phyloP scores from a whole-genome alignment of 2,113 vertebrate genomes.

The Rhinogobius similis region DNA sequence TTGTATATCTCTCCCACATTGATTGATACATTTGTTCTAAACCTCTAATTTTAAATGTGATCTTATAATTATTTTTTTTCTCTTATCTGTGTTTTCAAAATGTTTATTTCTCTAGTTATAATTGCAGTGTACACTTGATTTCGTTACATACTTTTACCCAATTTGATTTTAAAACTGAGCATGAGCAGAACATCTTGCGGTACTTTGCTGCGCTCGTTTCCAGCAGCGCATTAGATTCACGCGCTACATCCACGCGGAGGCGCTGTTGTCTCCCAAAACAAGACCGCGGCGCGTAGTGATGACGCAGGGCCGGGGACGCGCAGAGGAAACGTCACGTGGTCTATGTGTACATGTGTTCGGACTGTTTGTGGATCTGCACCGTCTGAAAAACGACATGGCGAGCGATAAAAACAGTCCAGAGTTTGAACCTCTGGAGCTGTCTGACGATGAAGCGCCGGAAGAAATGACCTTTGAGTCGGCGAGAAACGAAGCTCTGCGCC shows the following conservation, averaged over 20 bases:
- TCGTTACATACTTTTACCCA: too few relatives aligned
- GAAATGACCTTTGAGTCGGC: conserved; percentile 73
- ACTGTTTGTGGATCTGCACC: not conserved
- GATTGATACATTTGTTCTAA: too few relatives aligned
- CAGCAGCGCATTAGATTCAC: too few relatives aligned
- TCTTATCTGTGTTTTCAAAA: too few relatives aligned
- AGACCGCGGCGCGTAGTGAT: not conserved
- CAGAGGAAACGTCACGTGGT: not conserved
- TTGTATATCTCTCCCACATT: too few relatives aligned
- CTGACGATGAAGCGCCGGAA: conserved; percentile 76
- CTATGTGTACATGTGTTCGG: not conserved
- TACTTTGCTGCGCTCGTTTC: too few relatives aligned
- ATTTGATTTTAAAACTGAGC: too few relatives aligned
- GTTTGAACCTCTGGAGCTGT: conserved; percentile 34
- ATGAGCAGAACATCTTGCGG: too few relatives aligned
- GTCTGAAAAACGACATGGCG: not conserved
- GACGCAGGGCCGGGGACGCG: not conserved
- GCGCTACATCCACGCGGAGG: not conserved
- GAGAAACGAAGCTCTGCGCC: conserved; percentile 55
- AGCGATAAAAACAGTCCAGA: not conserved
- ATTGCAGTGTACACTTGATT: too few relatives aligned
- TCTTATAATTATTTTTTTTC: too few relatives aligned
- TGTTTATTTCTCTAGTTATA: too few relatives aligned
- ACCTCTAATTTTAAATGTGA: too few relatives aligned
- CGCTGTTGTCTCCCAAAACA: not conserved